Base-by-base conservation (phyloP, 2,888 invertebrate species). In the Pristionchus mayeri region DNA sequence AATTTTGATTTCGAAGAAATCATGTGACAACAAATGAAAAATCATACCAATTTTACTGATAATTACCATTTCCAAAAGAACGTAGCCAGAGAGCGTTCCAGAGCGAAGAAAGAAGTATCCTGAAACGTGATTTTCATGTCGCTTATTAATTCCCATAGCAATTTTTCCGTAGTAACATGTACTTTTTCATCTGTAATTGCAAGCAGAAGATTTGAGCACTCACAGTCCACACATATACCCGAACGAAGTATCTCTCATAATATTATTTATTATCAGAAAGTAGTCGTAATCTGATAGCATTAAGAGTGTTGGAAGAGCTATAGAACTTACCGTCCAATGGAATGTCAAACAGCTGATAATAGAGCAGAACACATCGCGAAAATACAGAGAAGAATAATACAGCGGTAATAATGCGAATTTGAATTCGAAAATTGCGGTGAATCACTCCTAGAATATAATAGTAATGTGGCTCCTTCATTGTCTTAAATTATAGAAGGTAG, bases 391-490 rank as follows among this genome's bases (percentile, higher is more conserved):
- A 6, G 2, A 67, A 3, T 34, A 67, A 37, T 11, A 67, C 67
- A 18, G 24, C 21, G 7, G 67, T 24, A 67, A 67, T 37, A 18
- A 67, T 18, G 2, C 67, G 67, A 34, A 67, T 37, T 67, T 67
- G 67, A n/a, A 67, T 67, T 1, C 67, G 67, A 16, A 67, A 67
- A 21, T 67, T 67, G 37, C 67, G 67, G 37, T 67, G 67, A 37
- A 67, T 67, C 18, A 67, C 67, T 7, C 67, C 67, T 67, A 18
- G 7, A 18, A 7, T 4, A 54, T 4, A 54, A 54, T 54, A 6
- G 13, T 13, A 13, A 44, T 44, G 6, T 9, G 44, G 44, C 6
- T 13, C 44, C 13, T 44, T 44, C 13, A 44, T 9, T 44, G 44
- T 44, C 44, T 44, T n/a, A n/a, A n/a, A n/a, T n/a, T n/a, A n/a